Percentiles rank a stretch among this genome's conserved stretches.
These are phyloP conservation scores for Gymnobelideus leadbeateri DNA, from an alignment of 2,113 vertebrate genomes.

Conservation along the genomic window DNA sequence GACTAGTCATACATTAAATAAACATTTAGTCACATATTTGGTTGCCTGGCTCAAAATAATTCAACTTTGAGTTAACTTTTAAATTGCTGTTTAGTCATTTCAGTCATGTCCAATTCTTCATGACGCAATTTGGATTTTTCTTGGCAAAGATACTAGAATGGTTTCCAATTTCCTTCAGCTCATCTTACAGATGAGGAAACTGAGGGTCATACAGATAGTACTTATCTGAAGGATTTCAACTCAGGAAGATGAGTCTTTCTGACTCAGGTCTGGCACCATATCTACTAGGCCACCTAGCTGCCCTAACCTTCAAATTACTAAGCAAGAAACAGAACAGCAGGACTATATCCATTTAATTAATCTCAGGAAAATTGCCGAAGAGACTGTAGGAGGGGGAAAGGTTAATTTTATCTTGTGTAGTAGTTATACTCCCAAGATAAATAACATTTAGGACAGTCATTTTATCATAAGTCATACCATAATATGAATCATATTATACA, in stretches of 20 bases:
- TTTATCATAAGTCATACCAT: background rate
- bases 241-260: no score
- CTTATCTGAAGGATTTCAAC: background rate
- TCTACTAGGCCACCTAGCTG: no score
- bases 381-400: background rate
- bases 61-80: background rate
- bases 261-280: no score
- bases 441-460: background rate
- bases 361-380: background rate
- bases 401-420: background rate
- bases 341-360: no score
- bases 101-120: background rate
- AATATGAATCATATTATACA: background rate
- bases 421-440: constrained; percentile 1
- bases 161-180: background rate
- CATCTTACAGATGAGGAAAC: background rate
- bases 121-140: background rate
- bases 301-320: background rate
- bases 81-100: background rate
- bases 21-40: background rate
- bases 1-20: background rate
- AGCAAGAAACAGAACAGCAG: background rate
- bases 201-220: no score
- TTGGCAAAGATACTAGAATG: no score
- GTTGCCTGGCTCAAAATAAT: background rate